phyloP scores from a whole-genome alignment of 92 coral and sea anemone species.

The Bergia sp. region DNA sequence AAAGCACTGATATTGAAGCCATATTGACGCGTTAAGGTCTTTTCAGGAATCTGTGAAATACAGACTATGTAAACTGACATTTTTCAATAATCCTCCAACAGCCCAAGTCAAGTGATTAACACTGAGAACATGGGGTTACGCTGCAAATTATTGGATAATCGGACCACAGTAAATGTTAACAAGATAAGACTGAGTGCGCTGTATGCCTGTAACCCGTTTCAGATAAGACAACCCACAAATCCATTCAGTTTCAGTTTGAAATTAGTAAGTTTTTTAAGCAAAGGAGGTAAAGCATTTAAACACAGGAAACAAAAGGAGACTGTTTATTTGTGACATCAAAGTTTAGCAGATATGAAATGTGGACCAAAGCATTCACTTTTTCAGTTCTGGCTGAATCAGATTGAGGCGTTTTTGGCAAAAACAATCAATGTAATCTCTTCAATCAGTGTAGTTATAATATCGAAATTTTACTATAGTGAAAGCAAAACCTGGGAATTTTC shows the following conservation, averaged over 20 bases:
- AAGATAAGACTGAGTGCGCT: neutral
- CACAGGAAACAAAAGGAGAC: too few relatives aligned
- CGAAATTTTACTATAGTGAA: too few relatives aligned
- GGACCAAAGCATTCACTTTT: neutral
- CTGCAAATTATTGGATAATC: slow-evolving; percentile 18
- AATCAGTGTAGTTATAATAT: too few relatives aligned
- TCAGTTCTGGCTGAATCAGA: too few relatives aligned
- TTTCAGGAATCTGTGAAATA: neutral
- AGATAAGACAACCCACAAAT: neutral
- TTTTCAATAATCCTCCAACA: neutral
- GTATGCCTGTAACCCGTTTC: neutral
- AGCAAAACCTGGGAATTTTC: too few relatives aligned
- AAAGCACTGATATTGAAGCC: slow-evolving; percentile 6
- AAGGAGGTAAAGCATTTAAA: neutral
- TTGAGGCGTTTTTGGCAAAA: too few relatives aligned
- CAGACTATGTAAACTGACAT: neutral
- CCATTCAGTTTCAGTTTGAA: neutral
- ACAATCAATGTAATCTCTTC: too few relatives aligned
- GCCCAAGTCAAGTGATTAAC: slow-evolving; percentile 5
- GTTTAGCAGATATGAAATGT: neutral
- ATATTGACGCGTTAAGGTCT: neutral
- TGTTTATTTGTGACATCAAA: neutral
- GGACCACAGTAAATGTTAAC: neutral
- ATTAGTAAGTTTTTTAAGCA: neutral
- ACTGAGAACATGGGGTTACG: neutral